These are phyloP conservation scores for Malaclemys terrapin DNA, from an alignment of 2,113 vertebrate genomes.

Conservation along the genomic window DNA sequence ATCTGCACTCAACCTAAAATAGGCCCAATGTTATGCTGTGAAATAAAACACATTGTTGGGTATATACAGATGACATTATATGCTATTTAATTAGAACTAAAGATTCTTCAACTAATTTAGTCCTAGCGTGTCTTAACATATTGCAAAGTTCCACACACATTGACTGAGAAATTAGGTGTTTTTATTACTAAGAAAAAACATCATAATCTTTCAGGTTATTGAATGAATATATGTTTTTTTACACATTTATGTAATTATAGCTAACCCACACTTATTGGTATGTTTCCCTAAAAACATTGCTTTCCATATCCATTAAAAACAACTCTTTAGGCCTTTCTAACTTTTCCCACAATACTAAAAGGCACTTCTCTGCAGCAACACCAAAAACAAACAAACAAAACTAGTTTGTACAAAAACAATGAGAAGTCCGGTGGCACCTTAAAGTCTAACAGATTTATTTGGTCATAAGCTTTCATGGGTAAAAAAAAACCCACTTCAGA, in stretches of 20 bases:
- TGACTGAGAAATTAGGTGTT: neutral
- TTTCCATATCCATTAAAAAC: neutral
- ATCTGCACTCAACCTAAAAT: neutral
- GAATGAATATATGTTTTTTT: neutral
- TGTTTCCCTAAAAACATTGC: neutral
- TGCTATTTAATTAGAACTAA: neutral
- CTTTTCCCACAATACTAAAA: neutral
- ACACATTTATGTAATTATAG: neutral
- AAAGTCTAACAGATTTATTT: too few relatives aligned
- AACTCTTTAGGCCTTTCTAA: neutral
- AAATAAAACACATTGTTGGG: neutral
- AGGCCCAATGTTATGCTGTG: neutral
- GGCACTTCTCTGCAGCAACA: neutral
- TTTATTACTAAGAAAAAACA: neutral
- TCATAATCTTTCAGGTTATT: neutral
- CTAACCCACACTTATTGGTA: neutral
- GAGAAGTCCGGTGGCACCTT: too few relatives aligned
- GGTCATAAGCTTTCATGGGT: too few relatives aligned
- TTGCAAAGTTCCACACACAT: neutral
- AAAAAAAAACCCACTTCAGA: too few relatives aligned
- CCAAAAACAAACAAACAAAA: neutral
- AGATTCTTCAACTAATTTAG: neutral
- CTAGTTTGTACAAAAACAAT: neutral
- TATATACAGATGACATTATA: neutral
- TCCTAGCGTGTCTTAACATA: neutral